Evolutionary conservation across 2,888 invertebrate species (phyloP).

Genomic region (Euphydryas editha): DNA sequence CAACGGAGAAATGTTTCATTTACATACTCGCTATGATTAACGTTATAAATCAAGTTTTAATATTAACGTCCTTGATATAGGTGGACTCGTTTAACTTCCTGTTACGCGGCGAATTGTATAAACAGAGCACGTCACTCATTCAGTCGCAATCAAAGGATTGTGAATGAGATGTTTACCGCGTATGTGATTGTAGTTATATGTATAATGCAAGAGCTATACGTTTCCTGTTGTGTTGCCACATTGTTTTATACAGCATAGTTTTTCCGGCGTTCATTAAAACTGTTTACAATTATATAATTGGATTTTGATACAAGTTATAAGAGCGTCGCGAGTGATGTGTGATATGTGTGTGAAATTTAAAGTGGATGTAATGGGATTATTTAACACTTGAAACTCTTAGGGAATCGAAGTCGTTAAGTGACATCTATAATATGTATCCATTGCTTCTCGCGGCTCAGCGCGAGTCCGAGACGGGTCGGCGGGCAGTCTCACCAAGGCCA

Average conservation of each 20-base stretch:
- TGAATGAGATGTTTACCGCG: constrained; percentile 79
- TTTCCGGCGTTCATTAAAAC: constrained; percentile 33
- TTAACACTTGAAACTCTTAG: neutral
- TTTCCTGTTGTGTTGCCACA: constrained; percentile 65
- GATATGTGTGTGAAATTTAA: neutral
- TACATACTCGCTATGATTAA: constrained; percentile 28
- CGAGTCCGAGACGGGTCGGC: constrained; percentile 50
- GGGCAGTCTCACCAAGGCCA: constrained; percentile 76
- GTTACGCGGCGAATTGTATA: constrained; percentile 73
- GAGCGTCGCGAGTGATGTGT: neutral
- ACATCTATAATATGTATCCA: constrained; percentile 43
- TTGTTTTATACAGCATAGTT: constrained; percentile 23
- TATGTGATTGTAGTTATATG: constrained; percentile 53
- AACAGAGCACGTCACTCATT: constrained; percentile 79
- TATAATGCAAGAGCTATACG: constrained; percentile 58
- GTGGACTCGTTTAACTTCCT: constrained; percentile 78
- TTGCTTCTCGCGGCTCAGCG: constrained; percentile 43
- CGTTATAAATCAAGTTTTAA: constrained; percentile 62
- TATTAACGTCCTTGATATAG: constrained; percentile 76
- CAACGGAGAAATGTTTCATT: constrained; percentile 33
- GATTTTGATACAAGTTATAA: neutral
- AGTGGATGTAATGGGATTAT: neutral
- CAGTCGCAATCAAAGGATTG: constrained; percentile 78
- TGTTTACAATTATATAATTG: constrained; percentile 21
- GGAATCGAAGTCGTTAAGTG: constrained; percentile 34